Evolutionary conservation across 2,113 vertebrate genomes (phyloP).

Genomic region (Ptilonorhynchus violaceus): DNA sequence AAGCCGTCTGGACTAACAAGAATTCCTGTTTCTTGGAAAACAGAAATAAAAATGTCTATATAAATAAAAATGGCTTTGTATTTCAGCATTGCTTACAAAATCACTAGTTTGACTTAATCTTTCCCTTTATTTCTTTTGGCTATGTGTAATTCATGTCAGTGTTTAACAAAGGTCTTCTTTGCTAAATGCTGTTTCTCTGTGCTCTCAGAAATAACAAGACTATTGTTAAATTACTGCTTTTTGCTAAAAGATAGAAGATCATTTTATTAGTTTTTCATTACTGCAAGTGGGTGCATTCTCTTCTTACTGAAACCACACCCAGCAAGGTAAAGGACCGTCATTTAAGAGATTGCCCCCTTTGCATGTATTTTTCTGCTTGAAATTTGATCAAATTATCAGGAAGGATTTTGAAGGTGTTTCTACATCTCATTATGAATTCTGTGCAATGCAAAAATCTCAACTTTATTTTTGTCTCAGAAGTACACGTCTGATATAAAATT

Average conservation of each 20-base stretch:
- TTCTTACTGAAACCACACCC: background rate
- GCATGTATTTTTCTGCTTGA: background rate
- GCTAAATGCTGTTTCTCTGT: background rate
- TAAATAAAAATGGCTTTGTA: background rate
- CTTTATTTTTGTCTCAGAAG: slow-evolving; percentile 33
- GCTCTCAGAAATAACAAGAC: background rate
- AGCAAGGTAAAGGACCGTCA: background rate
- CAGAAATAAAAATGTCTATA: background rate
- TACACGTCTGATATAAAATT: slow-evolving; percentile 1
- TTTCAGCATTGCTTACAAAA: background rate
- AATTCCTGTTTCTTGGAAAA: background rate
- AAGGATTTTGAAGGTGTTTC: background rate
- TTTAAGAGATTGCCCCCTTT: background rate
- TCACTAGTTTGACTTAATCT: background rate
- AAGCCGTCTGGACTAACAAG: background rate
- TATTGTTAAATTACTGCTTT: background rate
- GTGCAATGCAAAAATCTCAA: background rate
- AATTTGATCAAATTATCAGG: background rate
- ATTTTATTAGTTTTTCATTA: background rate
- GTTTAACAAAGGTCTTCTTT: background rate
- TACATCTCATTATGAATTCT: slow-evolving; percentile 20
- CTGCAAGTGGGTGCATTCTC: background rate
- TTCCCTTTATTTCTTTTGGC: background rate
- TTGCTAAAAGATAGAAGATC: background rate
- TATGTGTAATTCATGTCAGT: background rate